Conservation (phyloP, 1,140 invertebrate genomes). For the Copidosoma floridanum region DNA sequence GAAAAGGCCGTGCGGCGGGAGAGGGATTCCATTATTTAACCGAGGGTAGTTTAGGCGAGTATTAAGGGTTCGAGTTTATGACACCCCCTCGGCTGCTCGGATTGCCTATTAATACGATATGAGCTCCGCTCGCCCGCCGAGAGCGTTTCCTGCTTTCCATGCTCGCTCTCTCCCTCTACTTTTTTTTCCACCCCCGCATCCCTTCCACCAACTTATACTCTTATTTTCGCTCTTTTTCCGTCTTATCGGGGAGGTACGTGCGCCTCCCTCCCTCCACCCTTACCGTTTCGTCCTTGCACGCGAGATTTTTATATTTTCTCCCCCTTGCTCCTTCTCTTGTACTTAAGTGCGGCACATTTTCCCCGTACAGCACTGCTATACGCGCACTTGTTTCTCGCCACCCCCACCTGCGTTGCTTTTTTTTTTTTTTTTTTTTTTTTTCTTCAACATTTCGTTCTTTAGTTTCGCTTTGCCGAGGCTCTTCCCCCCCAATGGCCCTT, state of each 20-base stretch:
- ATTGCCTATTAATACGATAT: constrained; percentile 61
- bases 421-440: background rate
- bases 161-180: constrained; percentile 22
- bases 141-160: constrained; percentile 34
- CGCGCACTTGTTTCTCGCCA: background rate
- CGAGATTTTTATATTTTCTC: background rate
- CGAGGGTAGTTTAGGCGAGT: constrained; percentile 58
- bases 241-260: too few relatives aligned
- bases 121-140: constrained; percentile 47
- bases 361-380: background rate
- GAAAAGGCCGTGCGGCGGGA: constrained; percentile 38
- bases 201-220: constrained; percentile 16
- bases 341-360: background rate
- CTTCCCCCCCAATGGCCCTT: too few relatives aligned
- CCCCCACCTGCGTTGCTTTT: background rate
- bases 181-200: constrained; percentile 26
- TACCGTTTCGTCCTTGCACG: background rate
- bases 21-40: constrained; percentile 57
- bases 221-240: constrained; percentile 6
- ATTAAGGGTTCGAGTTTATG: constrained; percentile 59
- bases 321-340: background rate
- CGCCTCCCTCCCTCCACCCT: background rate
- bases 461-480: too few relatives aligned
- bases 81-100: constrained; percentile 56
- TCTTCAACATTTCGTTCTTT: background rate